A percentile compares a stretch with the other conserved stretches of the same genome.
Evolutionary conservation across 1,140 invertebrate species (phyloP).

Genomic region (Tetragnatha versicolor): DNA sequence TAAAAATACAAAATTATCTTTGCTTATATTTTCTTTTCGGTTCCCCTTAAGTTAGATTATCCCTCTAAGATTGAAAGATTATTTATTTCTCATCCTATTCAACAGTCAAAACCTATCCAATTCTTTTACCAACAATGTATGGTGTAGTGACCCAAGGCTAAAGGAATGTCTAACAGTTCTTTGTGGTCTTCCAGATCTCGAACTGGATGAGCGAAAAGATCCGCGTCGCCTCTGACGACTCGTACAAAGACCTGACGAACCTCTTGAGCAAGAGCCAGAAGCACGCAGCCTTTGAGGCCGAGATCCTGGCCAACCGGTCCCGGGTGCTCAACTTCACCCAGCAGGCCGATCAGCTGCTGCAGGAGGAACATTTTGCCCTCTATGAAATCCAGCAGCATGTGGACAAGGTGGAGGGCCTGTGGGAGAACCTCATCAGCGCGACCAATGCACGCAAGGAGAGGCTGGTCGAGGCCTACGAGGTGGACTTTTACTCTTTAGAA

Average conservation of each 20-base stretch:
- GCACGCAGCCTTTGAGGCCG: conserved; percentile 93
- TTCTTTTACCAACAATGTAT: too few species aligned
- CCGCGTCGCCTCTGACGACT: conserved; percentile 90
- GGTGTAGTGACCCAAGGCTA: too few species aligned
- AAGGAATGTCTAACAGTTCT: too few species aligned
- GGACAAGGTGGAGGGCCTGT: conserved; percentile 80
- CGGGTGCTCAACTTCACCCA: conserved; percentile 81
- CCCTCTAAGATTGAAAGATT: too few species aligned
- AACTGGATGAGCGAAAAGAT: conserved; percentile 93
- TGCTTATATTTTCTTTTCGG: too few species aligned
- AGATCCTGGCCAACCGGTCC: conserved; percentile 86
- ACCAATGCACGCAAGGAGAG: conserved; percentile 86
- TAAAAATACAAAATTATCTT: too few species aligned
- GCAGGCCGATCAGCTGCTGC: conserved; percentile 85
- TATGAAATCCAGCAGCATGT: conserved; percentile 85
- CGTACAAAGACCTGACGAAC: conserved; percentile 90
- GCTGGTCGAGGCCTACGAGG: conserved; percentile 86
- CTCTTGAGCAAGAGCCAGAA: conserved; percentile 96
- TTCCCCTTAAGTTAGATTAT: too few species aligned
- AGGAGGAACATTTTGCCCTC: conserved; percentile 85
- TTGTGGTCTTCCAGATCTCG: conserved; percentile 67
- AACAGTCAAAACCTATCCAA: too few species aligned
- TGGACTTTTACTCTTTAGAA: too few species aligned
- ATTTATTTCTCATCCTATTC: too few species aligned
- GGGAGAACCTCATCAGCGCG: conserved; percentile 77